Conservation (phyloP, 2,113 vertebrate genomes). For the Psophia crepitans region DNA sequence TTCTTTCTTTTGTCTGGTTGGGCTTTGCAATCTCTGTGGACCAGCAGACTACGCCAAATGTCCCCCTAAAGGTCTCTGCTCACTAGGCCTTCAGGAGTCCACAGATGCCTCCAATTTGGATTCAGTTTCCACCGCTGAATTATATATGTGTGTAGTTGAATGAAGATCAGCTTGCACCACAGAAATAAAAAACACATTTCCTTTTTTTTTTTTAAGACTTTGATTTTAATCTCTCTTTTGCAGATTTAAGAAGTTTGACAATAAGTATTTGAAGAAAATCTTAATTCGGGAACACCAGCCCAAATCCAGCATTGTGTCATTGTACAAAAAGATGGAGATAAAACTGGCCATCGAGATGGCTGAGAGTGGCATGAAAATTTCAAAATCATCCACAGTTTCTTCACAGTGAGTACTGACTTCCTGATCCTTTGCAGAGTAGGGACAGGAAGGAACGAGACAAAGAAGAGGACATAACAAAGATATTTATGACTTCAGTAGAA, state of each 20-base stretch:
- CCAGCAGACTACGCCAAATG: neutral
- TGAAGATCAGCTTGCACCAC: neutral
- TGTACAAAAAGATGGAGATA: constrained; percentile 95
- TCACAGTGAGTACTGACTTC: constrained; percentile 74
- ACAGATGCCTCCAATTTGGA: neutral
- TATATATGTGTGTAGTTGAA: neutral
- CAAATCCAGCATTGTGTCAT: constrained; percentile 89
- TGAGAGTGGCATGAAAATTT: constrained; percentile 77
- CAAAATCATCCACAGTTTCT: constrained; percentile 67
- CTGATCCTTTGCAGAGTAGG: neutral
- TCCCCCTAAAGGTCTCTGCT: neutral
- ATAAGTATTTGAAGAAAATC: constrained; percentile 85
- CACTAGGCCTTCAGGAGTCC: neutral
- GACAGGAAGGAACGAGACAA: neutral
- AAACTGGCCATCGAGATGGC: constrained; percentile 92
- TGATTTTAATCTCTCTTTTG: neutral
- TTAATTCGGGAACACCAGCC: constrained; percentile 84
- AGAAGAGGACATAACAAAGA: neutral
- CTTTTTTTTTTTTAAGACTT: neutral
- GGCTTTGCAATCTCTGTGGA: constrained; percentile 32
- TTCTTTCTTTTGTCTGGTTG: constrained; percentile 45
- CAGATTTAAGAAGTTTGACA: constrained; percentile 95
- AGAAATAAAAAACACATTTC: neutral
- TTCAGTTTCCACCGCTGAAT: neutral
- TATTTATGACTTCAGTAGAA: neutral